Conservation (phyloP, 2,888 invertebrate species). For the Hypena proboscidalis region DNA sequence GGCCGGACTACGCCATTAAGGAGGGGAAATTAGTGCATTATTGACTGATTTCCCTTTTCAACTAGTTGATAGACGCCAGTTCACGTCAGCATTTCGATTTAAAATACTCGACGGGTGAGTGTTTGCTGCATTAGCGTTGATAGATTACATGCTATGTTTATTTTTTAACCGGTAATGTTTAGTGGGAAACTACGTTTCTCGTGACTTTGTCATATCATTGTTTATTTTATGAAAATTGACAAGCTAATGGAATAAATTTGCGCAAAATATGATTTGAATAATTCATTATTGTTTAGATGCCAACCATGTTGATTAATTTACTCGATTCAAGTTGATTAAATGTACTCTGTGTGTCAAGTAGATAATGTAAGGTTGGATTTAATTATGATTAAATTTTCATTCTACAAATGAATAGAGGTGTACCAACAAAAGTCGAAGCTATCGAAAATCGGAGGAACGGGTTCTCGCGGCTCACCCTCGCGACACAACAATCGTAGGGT, state of each 20-base stretch:
- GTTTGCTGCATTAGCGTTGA: constrained; percentile 65
- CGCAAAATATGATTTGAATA: too few species aligned
- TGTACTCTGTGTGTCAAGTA: constrained; percentile 7
- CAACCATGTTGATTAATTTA: constrained; percentile 15
- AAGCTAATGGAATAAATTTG: too few species aligned
- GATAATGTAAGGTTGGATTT: constrained; percentile 14
- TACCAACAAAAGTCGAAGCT: constrained; percentile 53
- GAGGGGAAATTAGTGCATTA: constrained; percentile 85
- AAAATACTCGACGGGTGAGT: constrained; percentile 60
- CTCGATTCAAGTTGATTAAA: constrained; percentile 25
- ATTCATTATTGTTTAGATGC: constrained; percentile 6
- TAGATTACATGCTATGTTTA: constrained; percentile 45
- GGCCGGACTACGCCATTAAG: constrained; percentile 73
- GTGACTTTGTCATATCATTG: constrained; percentile 1
- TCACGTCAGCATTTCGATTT: constrained; percentile 66
- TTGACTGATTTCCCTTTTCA: constrained; percentile 84
- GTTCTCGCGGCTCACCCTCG: constrained; percentile 54
- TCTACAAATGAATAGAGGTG: constrained; percentile 19
- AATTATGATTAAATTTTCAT: constrained; percentile 31
- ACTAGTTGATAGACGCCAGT: constrained; percentile 75
- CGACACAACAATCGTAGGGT: constrained; percentile 67
- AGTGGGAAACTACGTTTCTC: constrained; percentile 28
- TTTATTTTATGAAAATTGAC: too few species aligned
- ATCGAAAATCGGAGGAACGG: constrained; percentile 56
- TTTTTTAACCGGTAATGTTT: constrained; percentile 36